These are phyloP conservation scores for Diogma glabrata DNA, from an alignment of 2,888 invertebrate species.

Conservation along the genomic window DNA sequence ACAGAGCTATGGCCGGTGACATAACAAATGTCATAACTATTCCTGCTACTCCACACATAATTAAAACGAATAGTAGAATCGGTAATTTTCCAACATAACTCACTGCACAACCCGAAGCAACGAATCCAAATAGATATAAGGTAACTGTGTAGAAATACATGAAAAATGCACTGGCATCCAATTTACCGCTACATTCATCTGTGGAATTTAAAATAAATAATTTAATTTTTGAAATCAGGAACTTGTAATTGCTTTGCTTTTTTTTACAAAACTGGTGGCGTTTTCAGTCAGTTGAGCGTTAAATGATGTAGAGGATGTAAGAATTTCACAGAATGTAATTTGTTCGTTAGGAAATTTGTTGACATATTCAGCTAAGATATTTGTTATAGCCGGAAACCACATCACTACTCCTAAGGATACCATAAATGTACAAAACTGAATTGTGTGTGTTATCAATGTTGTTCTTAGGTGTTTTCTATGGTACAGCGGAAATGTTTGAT, in stretches of 20 bases:
- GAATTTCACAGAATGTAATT: slow-evolving; percentile 28
- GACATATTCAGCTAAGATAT: slow-evolving; percentile 27
- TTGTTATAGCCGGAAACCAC: slow-evolving; percentile 33
- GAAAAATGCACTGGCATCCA: no score
- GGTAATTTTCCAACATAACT: slow-evolving; percentile 25
- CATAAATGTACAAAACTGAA: slow-evolving; percentile 30
- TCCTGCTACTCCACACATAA: slow-evolving; percentile 24
- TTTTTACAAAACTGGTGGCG: no score
- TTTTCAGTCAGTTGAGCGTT: no score
- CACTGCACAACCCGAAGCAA: slow-evolving; percentile 25
- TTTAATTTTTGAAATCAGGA: no score
- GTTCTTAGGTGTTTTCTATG: slow-evolving; percentile 25
- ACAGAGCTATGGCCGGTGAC: slow-evolving; percentile 24
- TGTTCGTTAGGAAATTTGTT: slow-evolving; percentile 23
- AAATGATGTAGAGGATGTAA: no score
- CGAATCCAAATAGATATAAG: slow-evolving; percentile 27
- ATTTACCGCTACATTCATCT: no score
- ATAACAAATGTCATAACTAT: slow-evolving; percentile 22
- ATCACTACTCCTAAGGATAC: slow-evolving; percentile 31
- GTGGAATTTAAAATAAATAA: no score
- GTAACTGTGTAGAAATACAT: no score
- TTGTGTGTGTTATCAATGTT: slow-evolving; percentile 26
- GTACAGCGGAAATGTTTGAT: slow-evolving; percentile 31
- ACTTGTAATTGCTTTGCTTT: no score
- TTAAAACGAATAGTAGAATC: slow-evolving; percentile 22